Evolutionary conservation across 2,888 invertebrate species (phyloP), one percentile per base, ranked within the genome.

Genomic region (Fragum fragum): DNA sequence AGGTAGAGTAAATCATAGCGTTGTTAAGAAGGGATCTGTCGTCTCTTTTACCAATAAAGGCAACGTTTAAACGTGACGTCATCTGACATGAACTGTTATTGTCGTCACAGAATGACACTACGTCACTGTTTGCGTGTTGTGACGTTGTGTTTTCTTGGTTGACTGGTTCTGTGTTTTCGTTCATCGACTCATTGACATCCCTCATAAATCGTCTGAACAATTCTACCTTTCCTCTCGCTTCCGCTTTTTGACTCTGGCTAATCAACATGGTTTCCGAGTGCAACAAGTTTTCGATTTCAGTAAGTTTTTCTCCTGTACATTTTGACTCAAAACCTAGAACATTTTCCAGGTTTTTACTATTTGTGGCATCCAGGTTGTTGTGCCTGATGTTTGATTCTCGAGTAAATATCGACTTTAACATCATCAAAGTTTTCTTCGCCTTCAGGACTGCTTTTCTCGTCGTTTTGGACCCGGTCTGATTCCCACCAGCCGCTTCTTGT

Each of bases 301-400:
- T 66, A 23, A 66, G 66, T 16, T 66, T 66, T 11, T 66, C 66
- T 42, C 66, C 66, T 39, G 21, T 42, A 66, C 66, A 66, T 66
- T 66, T 66, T 9, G 39, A 23, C 16, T 23, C 11, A 23, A 7
- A 9, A 42, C 36, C 23, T 1, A 18, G 11, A 9, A 23, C 66
- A 23, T 1, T 42, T 36, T 66, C 42, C 16, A 66, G 9, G 26
- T 66, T 66, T 23, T 42, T 66, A 42, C 18, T 42, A 7, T 21
- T 39, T 5, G 42, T 66, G 23, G 23, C 1, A 26, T 66, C 23
- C 6, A 66, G 42, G 42, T 42, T 42, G 42, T 66, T 66, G 6
- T 66, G 39, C 42, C n/a, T 36, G 11, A 14, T 42, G 39, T 42
- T n/a, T 23, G 32, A 36, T 11, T 63, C 63, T n/a, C 63, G 32